These are phyloP conservation scores for Scomberomorus guttatus DNA, from an alignment of 2,797 vertebrate species.

Conservation along the genomic window DNA sequence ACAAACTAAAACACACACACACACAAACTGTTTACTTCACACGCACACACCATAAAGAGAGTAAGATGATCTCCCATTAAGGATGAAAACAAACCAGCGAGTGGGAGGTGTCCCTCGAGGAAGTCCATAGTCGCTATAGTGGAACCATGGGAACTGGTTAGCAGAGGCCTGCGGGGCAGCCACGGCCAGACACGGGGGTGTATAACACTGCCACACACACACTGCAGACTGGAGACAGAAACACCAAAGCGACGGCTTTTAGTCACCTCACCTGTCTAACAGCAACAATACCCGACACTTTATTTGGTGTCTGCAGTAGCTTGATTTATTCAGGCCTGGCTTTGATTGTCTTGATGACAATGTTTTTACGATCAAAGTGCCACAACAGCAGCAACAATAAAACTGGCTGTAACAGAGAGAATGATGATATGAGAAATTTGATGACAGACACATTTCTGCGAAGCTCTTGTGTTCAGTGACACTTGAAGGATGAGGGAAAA, in stretches of 20 bases:
- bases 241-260: slow-evolving; percentile 30
- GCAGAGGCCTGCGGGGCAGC: slow-evolving; percentile 66
- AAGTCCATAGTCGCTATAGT: slow-evolving; percentile 68
- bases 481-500: slow-evolving; percentile 7
- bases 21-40: slow-evolving; percentile 72
- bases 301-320: slow-evolving; percentile 23
- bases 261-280: slow-evolving; percentile 60
- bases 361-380: slow-evolving; percentile 28
- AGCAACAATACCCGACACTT: slow-evolving; percentile 50
- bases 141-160: slow-evolving; percentile 83
- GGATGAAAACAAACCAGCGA: slow-evolving; percentile 83
- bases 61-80: slow-evolving; percentile 84
- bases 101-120: slow-evolving; percentile 81
- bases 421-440: neutral
- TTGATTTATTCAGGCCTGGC: slow-evolving; percentile 41
- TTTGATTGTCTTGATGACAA: slow-evolving; percentile 28
- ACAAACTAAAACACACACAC: slow-evolving; percentile 43
- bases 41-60: slow-evolving; percentile 60
- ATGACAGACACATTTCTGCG: neutral
- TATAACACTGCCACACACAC: slow-evolving; percentile 60
- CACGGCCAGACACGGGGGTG: slow-evolving; percentile 69
- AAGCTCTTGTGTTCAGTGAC: slow-evolving; percentile 12
- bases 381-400: slow-evolving; percentile 37
- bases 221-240: slow-evolving; percentile 28
- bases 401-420: neutral